Base-by-base conservation (phyloP, 2,888 invertebrate species). In the Leucoma salicis region DNA sequence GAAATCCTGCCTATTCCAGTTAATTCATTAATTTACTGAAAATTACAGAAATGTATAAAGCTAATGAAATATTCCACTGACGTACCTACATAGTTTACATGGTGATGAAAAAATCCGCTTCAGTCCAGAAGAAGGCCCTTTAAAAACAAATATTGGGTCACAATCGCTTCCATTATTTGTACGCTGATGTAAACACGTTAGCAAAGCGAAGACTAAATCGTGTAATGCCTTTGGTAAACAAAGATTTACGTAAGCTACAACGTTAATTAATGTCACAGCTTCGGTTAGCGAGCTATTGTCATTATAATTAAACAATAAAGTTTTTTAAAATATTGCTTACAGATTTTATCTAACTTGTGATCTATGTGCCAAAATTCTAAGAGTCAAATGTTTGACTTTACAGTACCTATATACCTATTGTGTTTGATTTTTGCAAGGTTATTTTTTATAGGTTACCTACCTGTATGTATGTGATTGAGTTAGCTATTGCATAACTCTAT, bases 221-320 rank as follows among this genome's bases (percentile, higher is more conserved):
- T 62, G 65, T 72, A 67, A 75, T 66, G 58, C 67, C 59, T 69
- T 68, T 59, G 67, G 62, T 66, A 70, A 74, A 76, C 70, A 73
- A 72, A 70, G 65, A 70, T 57, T 45, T 52, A 55, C 59, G 50
- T 63, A 64, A 51, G 64, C 63, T 68, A 63, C 65, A 57, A 50
- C 63, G 68, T 62, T 76, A 71, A 76, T 75, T 74, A 67, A 64
- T 65, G 65, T 63, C 59, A 29, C 51, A 40, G 39, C 53, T 53
- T 54, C 43, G 35, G 45, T 52, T 42, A 42, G 31, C 33, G 31
- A 46, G n/a, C 47, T 56, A 46, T 42, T 37, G 44, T 33, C 32
- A 35, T 25, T 39, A 42, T 35, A 46, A 56, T 29, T 49, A 35
- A 38, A 41, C 45, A 42, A n/a, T 35, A 31, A 14, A 33, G 31